These are phyloP conservation scores for Stenoptilia bipunctidactyla DNA, from an alignment of 2,888 invertebrate species.

Conservation along the genomic window DNA sequence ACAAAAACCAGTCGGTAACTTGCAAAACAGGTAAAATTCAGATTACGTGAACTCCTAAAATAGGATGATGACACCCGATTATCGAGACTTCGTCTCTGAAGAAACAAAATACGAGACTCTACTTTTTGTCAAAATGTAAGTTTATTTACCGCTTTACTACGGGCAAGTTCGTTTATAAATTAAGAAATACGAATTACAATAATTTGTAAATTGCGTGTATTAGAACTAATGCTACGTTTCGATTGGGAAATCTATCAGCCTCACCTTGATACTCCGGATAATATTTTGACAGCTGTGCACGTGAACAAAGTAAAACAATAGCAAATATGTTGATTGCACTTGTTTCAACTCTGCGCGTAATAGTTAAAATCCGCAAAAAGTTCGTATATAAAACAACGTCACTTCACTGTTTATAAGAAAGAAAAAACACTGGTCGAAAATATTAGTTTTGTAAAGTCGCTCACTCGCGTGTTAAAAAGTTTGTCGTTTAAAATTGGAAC, in stretches of 20 bases:
- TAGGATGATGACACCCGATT: slow-evolving; percentile 13
- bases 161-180: too few relatives aligned
- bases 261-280: slow-evolving; percentile 47
- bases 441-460: slow-evolving; percentile 20
- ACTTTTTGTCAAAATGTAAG: too few relatives aligned
- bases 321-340: slow-evolving; percentile 18
- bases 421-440: slow-evolving; percentile 10
- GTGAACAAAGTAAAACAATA: slow-evolving; percentile 44
- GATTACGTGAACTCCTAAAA: slow-evolving; percentile 14
- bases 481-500: slow-evolving; percentile 20
- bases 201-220: not conserved
- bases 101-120: too few relatives aligned
- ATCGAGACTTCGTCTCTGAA: too few relatives aligned
- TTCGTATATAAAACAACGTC: slow-evolving; percentile 2
- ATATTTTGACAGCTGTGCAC: slow-evolving; percentile 55
- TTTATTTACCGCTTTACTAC: too few relatives aligned
- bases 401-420: slow-evolving; percentile 1
- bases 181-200: too few relatives aligned
- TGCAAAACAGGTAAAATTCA: slow-evolving; percentile 16
- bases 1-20: slow-evolving; percentile 17
- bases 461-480: slow-evolving; percentile 23
- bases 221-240: slow-evolving; percentile 22
- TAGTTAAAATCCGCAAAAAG: slow-evolving; percentile 2
- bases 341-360: slow-evolving; percentile 9
- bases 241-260: slow-evolving; percentile 30